These are phyloP conservation scores for Loripinus fragilis DNA, from an alignment of 2,888 invertebrate genomes.

Conservation along the genomic window DNA sequence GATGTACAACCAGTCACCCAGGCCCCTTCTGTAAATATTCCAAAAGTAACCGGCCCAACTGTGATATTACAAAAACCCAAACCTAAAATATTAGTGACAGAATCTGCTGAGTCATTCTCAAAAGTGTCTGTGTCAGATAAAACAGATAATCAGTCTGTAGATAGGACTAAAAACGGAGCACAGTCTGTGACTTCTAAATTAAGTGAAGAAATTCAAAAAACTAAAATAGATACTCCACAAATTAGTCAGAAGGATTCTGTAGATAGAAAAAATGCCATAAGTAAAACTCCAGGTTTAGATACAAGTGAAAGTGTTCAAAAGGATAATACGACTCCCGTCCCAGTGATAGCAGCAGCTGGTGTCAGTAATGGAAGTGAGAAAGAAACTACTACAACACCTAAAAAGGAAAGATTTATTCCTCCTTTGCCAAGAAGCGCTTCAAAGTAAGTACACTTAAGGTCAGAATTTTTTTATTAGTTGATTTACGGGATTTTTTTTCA, in stretches of 20 bases:
- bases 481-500: too few species aligned
- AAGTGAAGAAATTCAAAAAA: slow-evolving; percentile 1
- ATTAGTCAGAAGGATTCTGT: background rate
- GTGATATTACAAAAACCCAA: slow-evolving; percentile 56
- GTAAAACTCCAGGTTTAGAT: background rate
- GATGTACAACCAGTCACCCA: background rate
- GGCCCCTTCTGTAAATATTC: background rate
- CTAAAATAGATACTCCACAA: background rate
- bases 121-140: slow-evolving; percentile 25
- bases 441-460: too few species aligned
- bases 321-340: background rate
- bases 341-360: background rate
- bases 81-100: slow-evolving; percentile 29
- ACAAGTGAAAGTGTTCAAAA: background rate
- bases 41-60: slow-evolving; percentile 40
- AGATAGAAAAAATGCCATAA: background rate
- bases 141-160: slow-evolving; percentile 22
- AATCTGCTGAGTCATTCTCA: slow-evolving; percentile 22
- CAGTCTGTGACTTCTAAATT: slow-evolving; percentile 24
- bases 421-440: slow-evolving; percentile 73
- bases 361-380: slow-evolving; percentile 26
- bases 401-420: slow-evolving; percentile 63
- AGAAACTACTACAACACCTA: slow-evolving; percentile 55
- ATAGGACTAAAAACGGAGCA: slow-evolving; percentile 9
- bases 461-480: too few species aligned